Percentiles rank a stretch among this genome's conserved stretches.
Evolutionary conservation across 37 sponge, comb jelly and placozoan species (phyloP).

Genomic region (Oscarella lobularis): DNA sequence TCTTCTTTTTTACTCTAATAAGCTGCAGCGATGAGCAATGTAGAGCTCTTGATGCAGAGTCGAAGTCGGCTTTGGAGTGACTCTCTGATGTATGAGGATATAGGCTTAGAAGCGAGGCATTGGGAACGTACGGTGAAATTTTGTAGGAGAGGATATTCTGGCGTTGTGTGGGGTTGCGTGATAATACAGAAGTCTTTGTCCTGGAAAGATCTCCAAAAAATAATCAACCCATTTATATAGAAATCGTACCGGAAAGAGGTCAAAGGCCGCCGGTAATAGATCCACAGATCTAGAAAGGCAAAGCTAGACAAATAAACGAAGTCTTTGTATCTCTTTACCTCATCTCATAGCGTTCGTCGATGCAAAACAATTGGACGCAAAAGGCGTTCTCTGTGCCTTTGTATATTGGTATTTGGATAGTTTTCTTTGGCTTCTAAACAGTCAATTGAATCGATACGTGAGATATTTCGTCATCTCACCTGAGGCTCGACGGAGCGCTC

Average conservation of each 20-base stretch:
- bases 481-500: too few relatives aligned
- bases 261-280: constrained; percentile 66
- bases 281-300: constrained; percentile 47
- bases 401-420: not conserved
- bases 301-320: not conserved
- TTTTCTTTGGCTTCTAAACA: too few relatives aligned
- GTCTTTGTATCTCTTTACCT: constrained; percentile 21
- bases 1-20: constrained; percentile 45
- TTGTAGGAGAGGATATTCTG: constrained; percentile 74
- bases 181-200: constrained; percentile 72
- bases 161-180: constrained; percentile 59
- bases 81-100: constrained; percentile 22
- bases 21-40: constrained; percentile 64
- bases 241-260: constrained; percentile 80
- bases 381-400: constrained; percentile 36
- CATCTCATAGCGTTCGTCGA: constrained; percentile 88
- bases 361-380: constrained; percentile 76
- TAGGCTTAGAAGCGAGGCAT: not conserved
- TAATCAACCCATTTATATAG: too few relatives aligned
- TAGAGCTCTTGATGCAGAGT: constrained; percentile 74
- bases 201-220: constrained; percentile 44
- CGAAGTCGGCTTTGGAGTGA: constrained; percentile 33
- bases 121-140: not conserved
- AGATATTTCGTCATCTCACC: too few relatives aligned
- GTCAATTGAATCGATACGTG: too few relatives aligned